A percentile compares a stretch with the other conserved stretches of the same genome.
These are phyloP conservation scores for Cyclina sinensis DNA, from an alignment of 1,140 invertebrate genomes.

Conservation along the genomic window DNA sequence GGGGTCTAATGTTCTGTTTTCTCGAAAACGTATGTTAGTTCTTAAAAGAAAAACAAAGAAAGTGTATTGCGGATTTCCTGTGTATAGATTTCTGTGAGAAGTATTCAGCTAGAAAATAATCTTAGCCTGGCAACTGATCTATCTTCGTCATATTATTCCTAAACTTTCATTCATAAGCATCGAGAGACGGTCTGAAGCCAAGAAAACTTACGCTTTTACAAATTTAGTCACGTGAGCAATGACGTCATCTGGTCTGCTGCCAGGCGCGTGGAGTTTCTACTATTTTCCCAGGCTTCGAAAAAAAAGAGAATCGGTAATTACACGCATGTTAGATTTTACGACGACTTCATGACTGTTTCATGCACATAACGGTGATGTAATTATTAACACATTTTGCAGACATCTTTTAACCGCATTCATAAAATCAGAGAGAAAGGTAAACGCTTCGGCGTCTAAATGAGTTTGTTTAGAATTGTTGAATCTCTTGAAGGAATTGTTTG, in stretches of 20 bases:
- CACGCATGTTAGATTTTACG: constrained; percentile 65
- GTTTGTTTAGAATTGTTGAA: no score
- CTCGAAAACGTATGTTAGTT: constrained; percentile 28
- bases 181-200: neutral
- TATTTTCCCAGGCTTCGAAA: constrained; percentile 65
- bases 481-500: no score
- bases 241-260: constrained; percentile 66
- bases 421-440: constrained; percentile 9
- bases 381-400: constrained; percentile 56
- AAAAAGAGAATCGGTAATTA: constrained; percentile 61
- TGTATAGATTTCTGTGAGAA: constrained; percentile 14
- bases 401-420: constrained; percentile 28
- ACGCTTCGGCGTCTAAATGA: neutral
- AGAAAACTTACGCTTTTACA: constrained; percentile 30
- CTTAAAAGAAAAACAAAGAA: constrained; percentile 31
- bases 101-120: neutral
- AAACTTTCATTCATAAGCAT: constrained; percentile 53
- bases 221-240: constrained; percentile 50
- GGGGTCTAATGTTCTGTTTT: constrained; percentile 9
- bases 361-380: constrained; percentile 61
- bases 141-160: neutral
- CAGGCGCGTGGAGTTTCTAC: constrained; percentile 64
- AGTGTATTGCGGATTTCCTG: constrained; percentile 27
- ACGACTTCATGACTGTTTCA: constrained; percentile 54
- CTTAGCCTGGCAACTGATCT: neutral